These are phyloP conservation scores for Drosophila nr. fundita DNA, from an alignment of 2,888 invertebrate genomes.

Conservation along the genomic window DNA sequence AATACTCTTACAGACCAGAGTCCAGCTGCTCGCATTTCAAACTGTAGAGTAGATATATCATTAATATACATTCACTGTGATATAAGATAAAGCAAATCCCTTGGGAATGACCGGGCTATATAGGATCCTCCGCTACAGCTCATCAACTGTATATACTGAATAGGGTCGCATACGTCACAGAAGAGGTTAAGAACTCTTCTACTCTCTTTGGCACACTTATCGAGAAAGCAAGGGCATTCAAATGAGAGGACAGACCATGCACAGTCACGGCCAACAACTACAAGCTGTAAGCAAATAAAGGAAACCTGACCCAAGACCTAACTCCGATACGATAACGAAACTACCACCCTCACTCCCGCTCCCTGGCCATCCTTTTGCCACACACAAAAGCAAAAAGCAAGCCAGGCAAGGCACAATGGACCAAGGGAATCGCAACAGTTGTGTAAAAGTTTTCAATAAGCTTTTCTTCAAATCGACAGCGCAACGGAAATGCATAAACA, in stretches of 20 bases:
- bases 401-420: slow-evolving; percentile 56
- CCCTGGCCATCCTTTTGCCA: fast-evolving
- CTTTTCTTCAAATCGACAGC: slow-evolving; percentile 38
- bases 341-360: neutral
- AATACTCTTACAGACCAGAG: neutral
- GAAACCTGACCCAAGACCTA: slow-evolving; percentile 34
- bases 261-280: slow-evolving; percentile 46
- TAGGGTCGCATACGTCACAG: neutral
- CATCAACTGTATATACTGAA: neutral
- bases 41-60: neutral
- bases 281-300: slow-evolving; percentile 68
- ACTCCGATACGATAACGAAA: slow-evolving; percentile 9
- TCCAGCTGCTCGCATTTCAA: neutral
- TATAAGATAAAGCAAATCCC: neutral
- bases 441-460: slow-evolving; percentile 75
- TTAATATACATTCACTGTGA: too few species aligned
- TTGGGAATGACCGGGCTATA: neutral
- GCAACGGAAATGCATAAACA: slow-evolving; percentile 70
- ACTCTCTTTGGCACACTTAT: neutral
- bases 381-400: neutral
- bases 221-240: neutral
- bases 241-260: slow-evolving; percentile 15
- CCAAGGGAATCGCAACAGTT: slow-evolving; percentile 69
- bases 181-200: neutral
- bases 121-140: neutral